Conservation (phyloP, 1,140 invertebrate species). For the Trachelipus rathkii region DNA sequence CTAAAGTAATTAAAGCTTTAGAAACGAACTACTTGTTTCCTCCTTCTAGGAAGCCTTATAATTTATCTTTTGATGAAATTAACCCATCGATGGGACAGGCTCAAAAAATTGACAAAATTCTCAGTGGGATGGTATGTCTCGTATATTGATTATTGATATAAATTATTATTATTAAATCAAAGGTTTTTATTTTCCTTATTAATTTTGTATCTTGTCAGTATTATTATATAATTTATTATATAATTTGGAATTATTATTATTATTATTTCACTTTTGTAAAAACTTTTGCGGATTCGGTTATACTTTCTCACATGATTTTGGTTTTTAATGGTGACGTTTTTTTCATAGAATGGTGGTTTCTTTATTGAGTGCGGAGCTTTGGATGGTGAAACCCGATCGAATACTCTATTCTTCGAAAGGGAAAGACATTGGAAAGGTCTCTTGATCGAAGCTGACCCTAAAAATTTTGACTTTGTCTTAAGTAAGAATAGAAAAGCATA, state of each 20-base stretch:
- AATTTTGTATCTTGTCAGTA: no score
- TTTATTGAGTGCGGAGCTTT: conserved; percentile 51
- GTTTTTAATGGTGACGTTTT: background rate
- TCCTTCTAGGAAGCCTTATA: conserved; percentile 16
- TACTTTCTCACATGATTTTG: background rate
- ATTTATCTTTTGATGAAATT: conserved; percentile 23
- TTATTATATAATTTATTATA: no score
- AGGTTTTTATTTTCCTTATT: no score
- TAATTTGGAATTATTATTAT: background rate
- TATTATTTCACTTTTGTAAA: no score
- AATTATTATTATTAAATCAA: no score
- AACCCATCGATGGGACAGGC: conserved; percentile 44
- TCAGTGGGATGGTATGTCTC: conserved; percentile 34
- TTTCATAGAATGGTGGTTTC: conserved; percentile 47
- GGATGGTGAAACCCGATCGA: conserved; percentile 50
- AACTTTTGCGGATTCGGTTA: background rate
- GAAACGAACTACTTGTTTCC: background rate
- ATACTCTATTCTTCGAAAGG: conserved; percentile 50
- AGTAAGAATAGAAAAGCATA: conserved; percentile 48
- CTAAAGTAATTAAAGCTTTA: background rate
- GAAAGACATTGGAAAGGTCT: conserved; percentile 48
- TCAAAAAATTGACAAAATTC: conserved; percentile 40
- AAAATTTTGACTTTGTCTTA: conserved; percentile 48
- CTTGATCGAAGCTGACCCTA: conserved; percentile 51
- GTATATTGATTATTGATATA: no score